Conservation (phyloP, 2,113 vertebrate species). For the Pygathrix nemaeus region DNA sequence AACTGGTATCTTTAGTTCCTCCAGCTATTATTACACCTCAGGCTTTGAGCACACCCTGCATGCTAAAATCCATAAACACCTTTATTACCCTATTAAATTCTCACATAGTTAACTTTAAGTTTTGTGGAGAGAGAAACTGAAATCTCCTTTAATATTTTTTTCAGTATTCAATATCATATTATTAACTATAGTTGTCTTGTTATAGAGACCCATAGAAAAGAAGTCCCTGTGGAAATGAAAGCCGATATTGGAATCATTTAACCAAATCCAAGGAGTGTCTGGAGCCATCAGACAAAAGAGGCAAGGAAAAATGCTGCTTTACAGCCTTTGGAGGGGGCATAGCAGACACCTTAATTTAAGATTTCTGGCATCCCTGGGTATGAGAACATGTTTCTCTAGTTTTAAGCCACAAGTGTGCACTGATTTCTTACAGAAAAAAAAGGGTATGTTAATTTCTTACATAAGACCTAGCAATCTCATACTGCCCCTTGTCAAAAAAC, state of each 20-base stretch:
- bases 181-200: not conserved
- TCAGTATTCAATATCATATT: too few relatives aligned
- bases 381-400: not conserved
- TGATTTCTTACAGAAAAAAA: not conserved
- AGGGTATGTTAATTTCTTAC: not conserved
- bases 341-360: not conserved
- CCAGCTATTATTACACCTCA: too few relatives aligned
- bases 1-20: not conserved
- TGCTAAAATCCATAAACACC: too few relatives aligned
- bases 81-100: not conserved
- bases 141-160: not conserved
- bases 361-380: not conserved
- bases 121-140: not conserved
- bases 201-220: not conserved
- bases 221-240: not conserved
- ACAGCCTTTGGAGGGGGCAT: not conserved
- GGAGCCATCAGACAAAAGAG: not conserved
- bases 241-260: not conserved
- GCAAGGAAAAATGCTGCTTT: too few relatives aligned
- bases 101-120: not conserved
- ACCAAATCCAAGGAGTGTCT: not conserved
- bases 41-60: not conserved
- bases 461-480: not conserved
- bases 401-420: not conserved
- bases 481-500: fast-evolving